These are phyloP conservation scores for Plebejus argus DNA, from an alignment of 2,888 invertebrate genomes.

Conservation along the genomic window DNA sequence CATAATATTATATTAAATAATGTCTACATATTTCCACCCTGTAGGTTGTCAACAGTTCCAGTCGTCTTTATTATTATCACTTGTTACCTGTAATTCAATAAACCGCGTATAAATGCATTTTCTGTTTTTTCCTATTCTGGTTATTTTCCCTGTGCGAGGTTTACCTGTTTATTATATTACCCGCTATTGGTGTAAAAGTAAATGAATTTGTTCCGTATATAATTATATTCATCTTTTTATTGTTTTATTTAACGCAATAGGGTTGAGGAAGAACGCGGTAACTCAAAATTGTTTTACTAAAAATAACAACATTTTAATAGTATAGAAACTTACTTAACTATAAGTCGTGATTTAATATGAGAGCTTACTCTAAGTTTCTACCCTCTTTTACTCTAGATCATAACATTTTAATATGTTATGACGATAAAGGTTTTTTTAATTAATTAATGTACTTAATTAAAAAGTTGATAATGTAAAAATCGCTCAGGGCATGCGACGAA, in stretches of 20 bases:
- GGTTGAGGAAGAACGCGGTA: background rate
- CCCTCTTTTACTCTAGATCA: background rate
- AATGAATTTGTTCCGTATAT: slow-evolving; percentile 19
- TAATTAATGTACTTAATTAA: background rate
- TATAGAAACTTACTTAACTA: no score
- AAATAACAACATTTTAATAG: no score
- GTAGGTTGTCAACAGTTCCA: slow-evolving; percentile 46
- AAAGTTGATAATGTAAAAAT: slow-evolving; percentile 38
- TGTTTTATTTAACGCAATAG: background rate
- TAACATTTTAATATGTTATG: no score
- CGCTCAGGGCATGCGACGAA: slow-evolving; percentile 39
- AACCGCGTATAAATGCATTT: slow-evolving; percentile 54
- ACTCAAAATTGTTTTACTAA: background rate
- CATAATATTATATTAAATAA: no score
- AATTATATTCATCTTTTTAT: background rate
- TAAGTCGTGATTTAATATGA: background rate
- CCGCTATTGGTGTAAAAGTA: slow-evolving; percentile 33
- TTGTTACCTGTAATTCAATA: slow-evolving; percentile 66
- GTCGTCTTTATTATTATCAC: slow-evolving; percentile 64
- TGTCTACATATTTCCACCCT: slow-evolving; percentile 37
- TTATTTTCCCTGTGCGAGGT: slow-evolving; percentile 44
- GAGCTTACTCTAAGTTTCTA: background rate
- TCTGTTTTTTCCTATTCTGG: slow-evolving; percentile 49
- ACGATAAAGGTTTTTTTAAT: background rate
- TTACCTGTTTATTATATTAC: slow-evolving; percentile 50